These are phyloP conservation scores for Todus mexicanus DNA, from an alignment of 2,797 vertebrate genomes.

Conservation along the genomic window DNA sequence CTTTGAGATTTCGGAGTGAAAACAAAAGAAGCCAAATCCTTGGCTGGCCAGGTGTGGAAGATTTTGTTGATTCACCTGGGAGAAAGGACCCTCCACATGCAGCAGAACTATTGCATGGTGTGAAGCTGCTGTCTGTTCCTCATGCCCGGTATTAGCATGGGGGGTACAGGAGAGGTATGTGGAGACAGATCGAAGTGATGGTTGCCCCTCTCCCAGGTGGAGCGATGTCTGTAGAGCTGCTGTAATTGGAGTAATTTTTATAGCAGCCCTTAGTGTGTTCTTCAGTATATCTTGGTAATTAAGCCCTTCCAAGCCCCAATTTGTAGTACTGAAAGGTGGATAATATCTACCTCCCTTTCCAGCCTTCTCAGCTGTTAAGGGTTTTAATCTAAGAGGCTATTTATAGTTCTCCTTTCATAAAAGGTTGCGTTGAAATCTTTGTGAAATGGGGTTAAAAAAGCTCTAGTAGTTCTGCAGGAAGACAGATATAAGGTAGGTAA, in stretches of 20 bases:
- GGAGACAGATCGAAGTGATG: neutral
- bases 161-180: neutral
- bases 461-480: conserved; percentile 22
- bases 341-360: conserved; percentile 42
- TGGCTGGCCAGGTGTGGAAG: neutral
- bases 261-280: conserved; percentile 30
- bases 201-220: conserved; percentile 16
- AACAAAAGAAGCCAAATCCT: neutral
- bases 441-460: conserved; percentile 58
- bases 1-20: neutral
- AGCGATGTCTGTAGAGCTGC: neutral
- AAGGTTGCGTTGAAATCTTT: conserved; percentile 62
- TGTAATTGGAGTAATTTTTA: conserved; percentile 47
- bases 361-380: conserved; percentile 40
- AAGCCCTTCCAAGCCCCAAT: conserved; percentile 45
- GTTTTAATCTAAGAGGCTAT: conserved; percentile 59
- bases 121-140: neutral
- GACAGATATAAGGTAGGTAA: neutral
- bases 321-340: conserved; percentile 50
- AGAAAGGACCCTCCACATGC: neutral
- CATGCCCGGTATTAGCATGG: neutral
- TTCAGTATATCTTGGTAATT: conserved; percentile 58
- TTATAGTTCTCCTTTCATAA: conserved; percentile 53
- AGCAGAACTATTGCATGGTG: neutral
- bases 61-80: neutral